phyloP scores from a whole-genome alignment of 2,888 invertebrate genomes.

The Drosophila phalerata region DNA sequence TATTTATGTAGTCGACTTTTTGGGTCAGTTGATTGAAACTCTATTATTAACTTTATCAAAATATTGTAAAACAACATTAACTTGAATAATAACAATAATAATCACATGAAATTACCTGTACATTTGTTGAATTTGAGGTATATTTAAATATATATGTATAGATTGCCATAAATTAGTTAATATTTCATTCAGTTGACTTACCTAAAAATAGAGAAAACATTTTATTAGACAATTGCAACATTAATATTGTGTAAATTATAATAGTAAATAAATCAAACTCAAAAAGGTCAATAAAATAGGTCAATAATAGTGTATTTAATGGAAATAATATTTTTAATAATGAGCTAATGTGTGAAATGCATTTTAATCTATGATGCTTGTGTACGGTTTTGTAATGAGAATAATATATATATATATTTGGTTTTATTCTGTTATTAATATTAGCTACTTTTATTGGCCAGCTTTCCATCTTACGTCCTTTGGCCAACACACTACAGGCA shows the following conservation, averaged over 20 bases:
- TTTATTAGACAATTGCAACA: conserved; percentile 31
- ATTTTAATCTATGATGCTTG: conserved; percentile 38
- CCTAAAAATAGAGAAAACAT: conserved; percentile 61
- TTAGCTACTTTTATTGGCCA: conserved; percentile 21
- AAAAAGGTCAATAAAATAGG: background rate
- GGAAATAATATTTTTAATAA: background rate
- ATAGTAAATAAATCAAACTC: background rate
- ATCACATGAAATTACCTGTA: conserved; percentile 56
- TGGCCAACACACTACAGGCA: conserved; percentile 30
- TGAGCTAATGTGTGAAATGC: conserved; percentile 31
- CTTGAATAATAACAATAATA: background rate
- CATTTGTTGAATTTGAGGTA: conserved; percentile 1
- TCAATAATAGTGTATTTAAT: background rate
- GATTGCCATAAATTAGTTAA: background rate
- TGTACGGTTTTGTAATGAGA: conserved; percentile 10
- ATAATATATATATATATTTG: background rate
- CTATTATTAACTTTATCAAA: conserved; percentile 1
- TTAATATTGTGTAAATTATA: background rate
- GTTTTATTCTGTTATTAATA: conserved; percentile 4
- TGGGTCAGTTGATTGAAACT: conserved; percentile 1
- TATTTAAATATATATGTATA: background rate
- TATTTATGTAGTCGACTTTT: conserved; percentile 8
- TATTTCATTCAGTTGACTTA: conserved; percentile 48
- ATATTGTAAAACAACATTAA: background rate
- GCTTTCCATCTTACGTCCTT: background rate